A percentile compares a stretch with the other conserved stretches of the same genome.
phyloP scores from a whole-genome alignment of 2,113 vertebrate species.

The Bujurquina vittata region DNA sequence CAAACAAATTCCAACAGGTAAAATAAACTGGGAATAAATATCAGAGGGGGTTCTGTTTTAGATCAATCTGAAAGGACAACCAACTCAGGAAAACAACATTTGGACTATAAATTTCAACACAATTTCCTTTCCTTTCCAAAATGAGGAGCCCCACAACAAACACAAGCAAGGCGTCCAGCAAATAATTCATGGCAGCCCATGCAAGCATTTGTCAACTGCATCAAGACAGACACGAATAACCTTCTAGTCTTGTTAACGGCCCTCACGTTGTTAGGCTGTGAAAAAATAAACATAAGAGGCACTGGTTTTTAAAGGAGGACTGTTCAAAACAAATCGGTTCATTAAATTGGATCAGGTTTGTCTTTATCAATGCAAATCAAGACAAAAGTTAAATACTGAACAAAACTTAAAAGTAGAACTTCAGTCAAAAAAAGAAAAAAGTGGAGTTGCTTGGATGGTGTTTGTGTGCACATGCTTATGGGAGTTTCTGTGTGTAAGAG shows the following conservation, averaged over 20 bases:
- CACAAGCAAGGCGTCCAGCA: conserved; percentile 69
- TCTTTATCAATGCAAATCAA: conserved; percentile 2
- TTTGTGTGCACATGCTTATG: conserved; percentile 61
- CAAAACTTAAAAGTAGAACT: not conserved
- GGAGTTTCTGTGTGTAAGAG: conserved; percentile 73
- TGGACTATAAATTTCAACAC: conserved; percentile 74
- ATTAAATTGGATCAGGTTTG: not conserved
- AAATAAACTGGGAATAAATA: conserved; percentile 70
- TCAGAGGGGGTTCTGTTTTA: conserved; percentile 72
- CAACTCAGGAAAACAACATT: conserved; percentile 66
- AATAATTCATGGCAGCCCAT: conserved; percentile 64
- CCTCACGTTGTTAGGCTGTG: conserved; percentile 55
- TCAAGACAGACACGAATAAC: conserved; percentile 64
- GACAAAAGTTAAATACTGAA: not conserved
- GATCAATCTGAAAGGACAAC: conserved; percentile 71
- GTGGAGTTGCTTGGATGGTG: conserved; percentile 21
- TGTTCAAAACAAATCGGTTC: not conserved
- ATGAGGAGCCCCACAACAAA: conserved; percentile 57
- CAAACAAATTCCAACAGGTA: conserved; percentile 74
- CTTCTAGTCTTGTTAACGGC: conserved; percentile 40
- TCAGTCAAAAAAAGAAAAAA: conserved; percentile 1
- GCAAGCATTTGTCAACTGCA: conserved; percentile 54
- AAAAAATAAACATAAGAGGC: conserved; percentile 61
- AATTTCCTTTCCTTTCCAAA: conserved; percentile 61
- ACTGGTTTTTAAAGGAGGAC: conserved; percentile 7